A percentile compares a stretch with the other conserved stretches of the same genome.
Conservation (phyloP, 2,797 vertebrate species). For the Acestrorhynchus altus region DNA sequence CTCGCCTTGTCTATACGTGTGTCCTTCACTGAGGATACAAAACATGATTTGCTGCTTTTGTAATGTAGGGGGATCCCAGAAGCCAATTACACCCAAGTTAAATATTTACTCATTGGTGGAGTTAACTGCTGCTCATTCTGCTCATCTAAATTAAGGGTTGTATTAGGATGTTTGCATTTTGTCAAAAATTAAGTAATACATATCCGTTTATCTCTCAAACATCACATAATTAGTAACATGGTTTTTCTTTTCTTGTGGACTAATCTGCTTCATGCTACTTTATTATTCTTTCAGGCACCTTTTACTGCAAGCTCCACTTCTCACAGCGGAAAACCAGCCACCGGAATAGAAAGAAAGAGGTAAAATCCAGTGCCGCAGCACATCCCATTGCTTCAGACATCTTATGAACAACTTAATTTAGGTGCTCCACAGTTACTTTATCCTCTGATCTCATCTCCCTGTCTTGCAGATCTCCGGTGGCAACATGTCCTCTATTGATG, state of each 20-base stretch:
- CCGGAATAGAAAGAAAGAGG: conserved; percentile 79
- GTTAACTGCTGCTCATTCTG: too few relatives aligned
- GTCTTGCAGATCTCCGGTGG: conserved; percentile 71
- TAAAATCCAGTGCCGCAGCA: conserved; percentile 48
- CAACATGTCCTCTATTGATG: conserved; percentile 62
- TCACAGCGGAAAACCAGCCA: conserved; percentile 80
- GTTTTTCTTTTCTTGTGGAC: background rate
- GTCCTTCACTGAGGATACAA: too few relatives aligned
- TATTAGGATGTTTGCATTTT: background rate
- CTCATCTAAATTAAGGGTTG: too few relatives aligned
- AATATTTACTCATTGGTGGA: too few relatives aligned
- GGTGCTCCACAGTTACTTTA: background rate
- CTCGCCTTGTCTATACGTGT: too few relatives aligned
- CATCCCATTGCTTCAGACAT: too few relatives aligned
- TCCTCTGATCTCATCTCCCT: background rate
- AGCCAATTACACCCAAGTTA: too few relatives aligned
- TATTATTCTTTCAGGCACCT: conserved; percentile 80
- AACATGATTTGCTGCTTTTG: too few relatives aligned
- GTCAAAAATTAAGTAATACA: too few relatives aligned
- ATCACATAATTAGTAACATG: background rate
- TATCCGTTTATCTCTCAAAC: too few relatives aligned
- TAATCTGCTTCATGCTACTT: background rate
- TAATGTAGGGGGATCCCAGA: too few relatives aligned
- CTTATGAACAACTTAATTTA: too few relatives aligned
- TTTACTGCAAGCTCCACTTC: conserved; percentile 96